Evolutionary conservation across 2,113 vertebrate species (phyloP).

Genomic region (Saccopteryx bilineata): DNA sequence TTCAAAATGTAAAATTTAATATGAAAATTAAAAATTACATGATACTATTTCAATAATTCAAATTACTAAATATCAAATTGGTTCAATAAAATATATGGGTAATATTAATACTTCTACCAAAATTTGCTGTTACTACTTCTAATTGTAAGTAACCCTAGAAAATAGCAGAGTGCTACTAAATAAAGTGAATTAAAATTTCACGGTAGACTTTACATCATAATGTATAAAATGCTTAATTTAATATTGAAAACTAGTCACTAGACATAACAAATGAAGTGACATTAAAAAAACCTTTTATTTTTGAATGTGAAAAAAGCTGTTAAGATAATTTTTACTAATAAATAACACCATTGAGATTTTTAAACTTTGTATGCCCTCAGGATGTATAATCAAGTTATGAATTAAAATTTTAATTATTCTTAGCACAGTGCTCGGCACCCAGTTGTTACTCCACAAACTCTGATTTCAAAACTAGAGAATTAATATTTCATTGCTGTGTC

Average conservation of each 20-base stretch:
- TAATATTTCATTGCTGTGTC: background rate
- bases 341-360: background rate
- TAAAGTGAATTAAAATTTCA: conserved; percentile 32
- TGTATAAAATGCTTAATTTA: conserved; percentile 20
- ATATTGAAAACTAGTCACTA: conserved; percentile 5
- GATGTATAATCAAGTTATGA: conserved; percentile 24
- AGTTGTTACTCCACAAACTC: background rate
- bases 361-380: background rate
- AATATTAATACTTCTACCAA: background rate
- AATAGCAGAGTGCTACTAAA: background rate
- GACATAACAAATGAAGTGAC: conserved; percentile 16
- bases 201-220: background rate
- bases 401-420: conserved; percentile 36
- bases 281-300: background rate
- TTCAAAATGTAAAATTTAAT: conserved; percentile 35
- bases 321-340: conserved; percentile 20
- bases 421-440: background rate
- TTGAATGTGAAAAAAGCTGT: background rate
- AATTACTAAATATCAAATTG: background rate
- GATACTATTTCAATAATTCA: background rate
- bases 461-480: conserved; percentile 38
- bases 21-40: background rate
- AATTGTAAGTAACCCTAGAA: background rate
- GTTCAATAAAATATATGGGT: background rate
- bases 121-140: background rate